These are phyloP conservation scores for Capromys pilorides DNA, from an alignment of 2,797 vertebrate species.

Conservation along the genomic window DNA sequence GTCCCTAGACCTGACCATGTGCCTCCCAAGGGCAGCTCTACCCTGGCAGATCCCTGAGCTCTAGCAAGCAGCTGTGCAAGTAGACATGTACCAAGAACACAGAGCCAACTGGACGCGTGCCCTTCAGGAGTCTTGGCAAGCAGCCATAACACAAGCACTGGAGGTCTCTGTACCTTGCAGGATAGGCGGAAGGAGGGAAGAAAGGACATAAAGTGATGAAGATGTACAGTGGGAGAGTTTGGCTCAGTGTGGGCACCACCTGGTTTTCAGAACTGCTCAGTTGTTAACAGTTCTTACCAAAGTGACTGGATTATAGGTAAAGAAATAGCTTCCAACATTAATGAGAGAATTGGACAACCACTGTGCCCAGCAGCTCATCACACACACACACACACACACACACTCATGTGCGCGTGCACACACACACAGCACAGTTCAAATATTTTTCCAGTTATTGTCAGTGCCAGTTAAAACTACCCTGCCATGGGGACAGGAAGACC, in stretches of 20 bases:
- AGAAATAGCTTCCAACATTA: background rate
- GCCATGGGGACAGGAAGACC: background rate
- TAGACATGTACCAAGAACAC: background rate
- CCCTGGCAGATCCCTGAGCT: too few relatives aligned
- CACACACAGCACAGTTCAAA: background rate
- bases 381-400: background rate
- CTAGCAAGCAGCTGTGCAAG: background rate
- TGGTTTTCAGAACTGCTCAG: background rate
- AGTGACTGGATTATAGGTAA: background rate
- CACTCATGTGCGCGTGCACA: background rate
- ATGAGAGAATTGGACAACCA: background rate
- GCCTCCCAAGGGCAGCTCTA: background rate
- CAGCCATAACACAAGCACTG: too few relatives aligned
- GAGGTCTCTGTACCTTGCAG: background rate
- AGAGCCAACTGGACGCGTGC: background rate
- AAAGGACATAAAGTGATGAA: background rate
- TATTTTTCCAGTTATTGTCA: background rate
- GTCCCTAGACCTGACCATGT: background rate
- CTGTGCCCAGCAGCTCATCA: background rate
- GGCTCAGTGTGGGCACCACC: background rate
- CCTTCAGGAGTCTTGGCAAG: background rate
- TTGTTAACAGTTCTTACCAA: background rate
- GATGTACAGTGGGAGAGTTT: background rate
- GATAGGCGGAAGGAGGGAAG: background rate
- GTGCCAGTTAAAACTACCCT: background rate